Evolutionary conservation across 2,888 invertebrate genomes (phyloP).

Genomic region (Andricus curvator): DNA sequence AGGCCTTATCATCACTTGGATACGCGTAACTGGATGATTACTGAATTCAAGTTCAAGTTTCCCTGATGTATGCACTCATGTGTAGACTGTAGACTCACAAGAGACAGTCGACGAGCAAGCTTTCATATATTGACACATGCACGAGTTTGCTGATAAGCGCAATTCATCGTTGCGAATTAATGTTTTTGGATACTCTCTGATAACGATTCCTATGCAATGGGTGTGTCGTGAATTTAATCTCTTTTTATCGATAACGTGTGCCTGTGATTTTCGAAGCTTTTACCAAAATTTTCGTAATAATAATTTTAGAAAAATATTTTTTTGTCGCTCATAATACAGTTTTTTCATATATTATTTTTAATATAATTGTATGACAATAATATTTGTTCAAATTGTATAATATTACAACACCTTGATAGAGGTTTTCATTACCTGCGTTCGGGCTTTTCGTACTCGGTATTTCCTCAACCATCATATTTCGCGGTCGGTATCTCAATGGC

Average conservation of each 20-base stretch:
- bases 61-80: constrained; percentile 24
- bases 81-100: neutral
- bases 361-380: neutral
- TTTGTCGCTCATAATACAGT: neutral
- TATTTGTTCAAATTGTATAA: neutral
- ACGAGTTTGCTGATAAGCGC: neutral
- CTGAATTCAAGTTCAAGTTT: constrained; percentile 37
- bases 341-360: neutral
- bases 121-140: neutral
- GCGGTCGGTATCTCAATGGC: constrained; percentile 5
- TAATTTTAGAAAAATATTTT: neutral
- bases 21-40: constrained; percentile 28
- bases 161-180: constrained; percentile 13
- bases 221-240: neutral
- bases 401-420: neutral
- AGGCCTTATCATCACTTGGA: constrained; percentile 1
- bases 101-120: neutral
- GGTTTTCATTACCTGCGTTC: neutral
- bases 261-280: neutral
- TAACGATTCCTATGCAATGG: neutral
- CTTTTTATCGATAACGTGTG: neutral
- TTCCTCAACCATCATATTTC: neutral
- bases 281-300: neutral
- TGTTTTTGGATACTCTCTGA: constrained; percentile 1
- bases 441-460: neutral